Evolutionary conservation across 2,888 invertebrate genomes (phyloP), one percentile per base, ranked within the genome.

Genomic region (Agriopis leucophaearia): DNA sequence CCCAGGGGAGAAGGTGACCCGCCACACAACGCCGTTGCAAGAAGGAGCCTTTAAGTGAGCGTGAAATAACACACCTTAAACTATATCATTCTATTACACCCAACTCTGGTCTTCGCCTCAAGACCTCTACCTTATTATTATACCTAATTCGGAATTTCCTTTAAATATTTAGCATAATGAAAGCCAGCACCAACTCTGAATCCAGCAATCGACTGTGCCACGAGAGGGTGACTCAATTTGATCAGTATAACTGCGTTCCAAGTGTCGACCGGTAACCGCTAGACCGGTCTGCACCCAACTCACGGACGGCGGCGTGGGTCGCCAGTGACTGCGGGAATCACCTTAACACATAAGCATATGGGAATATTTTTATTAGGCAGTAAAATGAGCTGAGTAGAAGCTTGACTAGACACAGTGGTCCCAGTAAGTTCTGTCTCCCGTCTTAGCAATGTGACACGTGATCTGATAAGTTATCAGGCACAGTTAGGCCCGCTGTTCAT

Each of bases 221-320:
- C 72, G 78, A 74, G 83, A 81, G 80, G 80, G 84, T 83, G 90
- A 89, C 88, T 91, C 90, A 91, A 92, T 93, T 91, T 88, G 91
- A 91, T 90, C 89, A 89, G 88, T 90, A 87, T 90, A 91, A 91
- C 92, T 89, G 90, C 88, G 87, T 92, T 91, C 81, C 85, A 81
- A 87, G 84, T 87, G 85, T 85, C 86, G 85, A 79, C 79, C 77
- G 75, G 81, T 78, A 81, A 84, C 83, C 83, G 80, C 85, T 83
- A 81, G 63, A 75, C 84, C 38, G 38, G 76, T 90, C 88, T 80
- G 86, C 83, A 88, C 78, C 87, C 88, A 84, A 89, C 89, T 90
- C 88, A 91, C 90, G 91, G 85, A 89, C 74, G 62, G 44, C 16
- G n/a, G 3, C 56, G 82, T 74, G 51, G 6, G 80, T 83, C 42